Evolutionary conservation across 1,140 invertebrate genomes (phyloP).

Genomic region (Brachionus asplanchnoidis): DNA sequence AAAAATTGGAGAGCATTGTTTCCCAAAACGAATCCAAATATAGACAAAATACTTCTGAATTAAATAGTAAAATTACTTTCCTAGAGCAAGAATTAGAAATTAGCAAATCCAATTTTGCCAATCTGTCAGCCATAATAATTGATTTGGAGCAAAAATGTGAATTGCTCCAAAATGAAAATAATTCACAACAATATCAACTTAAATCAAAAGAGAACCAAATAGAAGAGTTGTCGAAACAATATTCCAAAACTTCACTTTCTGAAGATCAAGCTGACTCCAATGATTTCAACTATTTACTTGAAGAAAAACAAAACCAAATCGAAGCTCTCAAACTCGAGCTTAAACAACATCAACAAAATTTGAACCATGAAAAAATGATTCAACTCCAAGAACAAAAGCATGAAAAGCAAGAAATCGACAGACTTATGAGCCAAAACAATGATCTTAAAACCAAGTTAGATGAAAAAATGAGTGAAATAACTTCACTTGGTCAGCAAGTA

Average conservation of each 20-base stretch:
- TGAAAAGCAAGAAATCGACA: neutral
- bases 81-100: neutral
- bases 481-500: neutral
- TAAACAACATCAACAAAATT: constrained; percentile 18
- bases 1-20: neutral
- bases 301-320: constrained; percentile 15
- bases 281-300: neutral
- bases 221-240: neutral
- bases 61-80: neutral
- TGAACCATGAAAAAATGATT: constrained; percentile 4
- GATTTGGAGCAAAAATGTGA: neutral
- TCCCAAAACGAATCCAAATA: neutral
- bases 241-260: neutral
- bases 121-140: neutral
- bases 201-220: neutral
- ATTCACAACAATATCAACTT: neutral
- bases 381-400: constrained; percentile 7
- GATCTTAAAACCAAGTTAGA: neutral
- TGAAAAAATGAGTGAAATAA: constrained; percentile 7
- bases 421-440: neutral
- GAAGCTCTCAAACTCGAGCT: neutral
- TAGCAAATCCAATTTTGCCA: neutral
- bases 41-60: neutral
- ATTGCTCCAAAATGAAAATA: neutral
- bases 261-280: neutral